A percentile compares a stretch with the other conserved stretches of the same genome.
These are phyloP conservation scores for Pipa parva DNA, from an alignment of 2,113 vertebrate species.

Conservation along the genomic window DNA sequence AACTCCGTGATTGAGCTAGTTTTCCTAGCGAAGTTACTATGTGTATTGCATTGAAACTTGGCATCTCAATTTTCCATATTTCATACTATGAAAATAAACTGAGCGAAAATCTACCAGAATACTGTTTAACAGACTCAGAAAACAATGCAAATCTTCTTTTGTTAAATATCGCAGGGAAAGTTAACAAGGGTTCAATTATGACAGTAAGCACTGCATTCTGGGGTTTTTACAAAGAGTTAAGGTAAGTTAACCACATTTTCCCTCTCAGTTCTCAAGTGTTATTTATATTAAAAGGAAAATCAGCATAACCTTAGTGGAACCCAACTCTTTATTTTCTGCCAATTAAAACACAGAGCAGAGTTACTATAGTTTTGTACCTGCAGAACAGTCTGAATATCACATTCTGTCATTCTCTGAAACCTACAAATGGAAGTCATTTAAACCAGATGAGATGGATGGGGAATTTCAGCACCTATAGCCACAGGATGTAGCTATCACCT, in stretches of 20 bases:
- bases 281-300: slow-evolving; percentile 59
- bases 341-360: slow-evolving; percentile 68
- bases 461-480: slow-evolving; percentile 70
- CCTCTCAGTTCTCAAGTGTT: slow-evolving; percentile 54
- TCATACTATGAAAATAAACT: slow-evolving; percentile 30
- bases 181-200: too few relatives aligned
- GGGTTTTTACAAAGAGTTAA: too few relatives aligned
- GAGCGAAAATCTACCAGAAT: too few relatives aligned
- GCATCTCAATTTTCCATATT: slow-evolving; percentile 5
- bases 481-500: slow-evolving; percentile 72
- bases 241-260: slow-evolving; percentile 50
- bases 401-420: slow-evolving; percentile 66
- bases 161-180: too few relatives aligned
- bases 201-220: too few relatives aligned
- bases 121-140: too few relatives aligned
- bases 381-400: slow-evolving; percentile 52
- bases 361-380: slow-evolving; percentile 59
- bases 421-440: slow-evolving; percentile 75
- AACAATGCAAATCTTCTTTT: too few relatives aligned
- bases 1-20: too few relatives aligned
- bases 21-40: not conserved
- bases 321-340: slow-evolving; percentile 51
- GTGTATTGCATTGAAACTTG: not conserved
- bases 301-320: slow-evolving; percentile 50
- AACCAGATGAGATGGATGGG: slow-evolving; percentile 66